Conservation (phyloP, 2,888 invertebrate genomes). For the Phania funesta region DNA sequence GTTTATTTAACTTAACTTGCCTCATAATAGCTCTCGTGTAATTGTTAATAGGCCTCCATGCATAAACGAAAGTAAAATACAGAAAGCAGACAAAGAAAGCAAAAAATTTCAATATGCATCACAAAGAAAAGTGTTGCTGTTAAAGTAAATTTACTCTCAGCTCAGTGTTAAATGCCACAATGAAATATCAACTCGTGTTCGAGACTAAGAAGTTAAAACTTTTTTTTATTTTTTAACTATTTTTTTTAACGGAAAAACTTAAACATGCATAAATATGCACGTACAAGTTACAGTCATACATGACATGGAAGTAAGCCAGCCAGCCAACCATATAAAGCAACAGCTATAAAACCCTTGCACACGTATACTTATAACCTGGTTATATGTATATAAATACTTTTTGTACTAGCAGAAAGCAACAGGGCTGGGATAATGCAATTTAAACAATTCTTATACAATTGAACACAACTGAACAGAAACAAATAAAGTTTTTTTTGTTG, state of each 20-base stretch:
- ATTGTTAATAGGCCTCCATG: conserved; percentile 64
- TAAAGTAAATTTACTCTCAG: conserved; percentile 37
- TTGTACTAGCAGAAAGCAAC: conserved; percentile 36
- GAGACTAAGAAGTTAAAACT: conserved; percentile 46
- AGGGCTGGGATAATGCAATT: conserved; percentile 56
- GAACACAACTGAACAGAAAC: conserved; percentile 58
- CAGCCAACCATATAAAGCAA: conserved; percentile 27
- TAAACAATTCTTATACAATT: conserved; percentile 59
- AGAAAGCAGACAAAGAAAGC: background rate
- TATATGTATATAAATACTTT: conserved; percentile 3
- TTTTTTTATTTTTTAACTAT: background rate
- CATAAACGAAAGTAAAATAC: conserved; percentile 51
- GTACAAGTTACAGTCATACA: conserved; percentile 49
- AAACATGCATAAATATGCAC: conserved; percentile 63
- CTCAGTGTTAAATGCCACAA: conserved; percentile 55
- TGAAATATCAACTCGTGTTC: conserved; percentile 59
- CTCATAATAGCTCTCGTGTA: conserved; percentile 24
- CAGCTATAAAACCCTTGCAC: conserved; percentile 23
- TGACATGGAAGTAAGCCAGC: conserved; percentile 46
- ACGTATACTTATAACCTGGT: conserved; percentile 24
- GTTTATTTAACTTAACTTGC: conserved; percentile 29
- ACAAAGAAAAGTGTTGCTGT: conserved; percentile 11
- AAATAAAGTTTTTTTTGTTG: conserved; percentile 22
- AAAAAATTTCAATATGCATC: background rate
- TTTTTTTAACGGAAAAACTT: conserved; percentile 26